Percentiles rank a stretch among this genome's conserved stretches.
phyloP scores from a whole-genome alignment of 2,113 vertebrate genomes.

The Xenopus laevis region DNA sequence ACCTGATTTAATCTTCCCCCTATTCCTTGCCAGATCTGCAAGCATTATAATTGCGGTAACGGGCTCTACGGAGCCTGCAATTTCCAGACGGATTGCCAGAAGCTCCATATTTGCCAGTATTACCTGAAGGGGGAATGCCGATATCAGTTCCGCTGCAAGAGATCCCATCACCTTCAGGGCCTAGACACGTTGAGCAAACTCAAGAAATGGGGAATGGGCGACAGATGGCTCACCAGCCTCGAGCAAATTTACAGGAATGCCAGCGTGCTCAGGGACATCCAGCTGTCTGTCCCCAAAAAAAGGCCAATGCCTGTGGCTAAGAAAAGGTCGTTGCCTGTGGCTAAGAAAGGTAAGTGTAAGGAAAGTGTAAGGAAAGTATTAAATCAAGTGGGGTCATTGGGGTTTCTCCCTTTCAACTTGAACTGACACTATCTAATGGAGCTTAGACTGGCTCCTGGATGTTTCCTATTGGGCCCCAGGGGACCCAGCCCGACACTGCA shows the following conservation, averaged over 20 bases:
- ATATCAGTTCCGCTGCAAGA: constrained; percentile 64
- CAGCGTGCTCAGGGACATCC: constrained; percentile 59
- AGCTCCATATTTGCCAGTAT: constrained; percentile 70
- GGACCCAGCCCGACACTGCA: too few relatives aligned
- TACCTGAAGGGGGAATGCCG: constrained; percentile 64
- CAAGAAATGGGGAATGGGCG: constrained; percentile 60
- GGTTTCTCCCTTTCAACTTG: too few relatives aligned
- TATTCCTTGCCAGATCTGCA: constrained; percentile 58
- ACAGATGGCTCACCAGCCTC: constrained; percentile 51
- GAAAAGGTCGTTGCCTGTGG: constrained; percentile 40
- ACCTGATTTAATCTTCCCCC: too few relatives aligned
- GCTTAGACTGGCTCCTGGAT: too few relatives aligned
- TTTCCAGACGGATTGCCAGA: constrained; percentile 63
- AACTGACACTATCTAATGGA: too few relatives aligned
- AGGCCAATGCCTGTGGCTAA: constrained; percentile 50
- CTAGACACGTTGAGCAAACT: constrained; percentile 59
- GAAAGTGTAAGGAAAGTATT: too few relatives aligned
- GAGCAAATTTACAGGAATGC: constrained; percentile 64
- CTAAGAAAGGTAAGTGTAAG: neutral
- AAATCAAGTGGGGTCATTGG: too few relatives aligned
- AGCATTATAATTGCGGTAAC: constrained; percentile 70
- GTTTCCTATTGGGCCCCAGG: too few relatives aligned
- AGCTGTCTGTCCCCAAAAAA: constrained; percentile 43
- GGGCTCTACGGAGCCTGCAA: constrained; percentile 64
- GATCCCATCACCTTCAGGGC: constrained; percentile 57